Conservation (phyloP, 1,140 invertebrate species). For the Drosophila subpulchrella region DNA sequence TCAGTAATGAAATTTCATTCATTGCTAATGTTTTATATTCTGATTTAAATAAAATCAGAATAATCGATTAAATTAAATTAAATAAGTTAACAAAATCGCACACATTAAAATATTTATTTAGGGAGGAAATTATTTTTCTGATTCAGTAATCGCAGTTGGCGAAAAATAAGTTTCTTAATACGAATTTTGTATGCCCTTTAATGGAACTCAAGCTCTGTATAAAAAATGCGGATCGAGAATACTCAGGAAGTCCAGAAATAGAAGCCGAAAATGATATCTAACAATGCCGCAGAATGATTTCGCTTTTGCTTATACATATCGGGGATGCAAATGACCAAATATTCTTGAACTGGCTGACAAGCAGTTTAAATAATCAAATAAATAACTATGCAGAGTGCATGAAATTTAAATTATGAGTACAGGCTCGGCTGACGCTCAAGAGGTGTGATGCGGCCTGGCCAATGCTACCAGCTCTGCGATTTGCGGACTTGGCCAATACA, state of each 20-base stretch:
- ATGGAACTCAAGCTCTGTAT: too few relatives aligned
- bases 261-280: too few relatives aligned
- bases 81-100: too few relatives aligned
- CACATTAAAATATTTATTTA: too few relatives aligned
- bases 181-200: slow-evolving; percentile 19
- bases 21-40: too few relatives aligned
- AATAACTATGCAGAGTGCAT: slow-evolving; percentile 40
- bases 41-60: too few relatives aligned
- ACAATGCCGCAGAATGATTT: slow-evolving; percentile 11
- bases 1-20: too few relatives aligned
- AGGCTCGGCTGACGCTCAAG: slow-evolving; percentile 42
- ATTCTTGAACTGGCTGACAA: slow-evolving; percentile 31
- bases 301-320: slow-evolving; percentile 8
- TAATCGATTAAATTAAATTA: too few relatives aligned
- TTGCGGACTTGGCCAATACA: slow-evolving; percentile 6
- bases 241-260: slow-evolving; percentile 24
- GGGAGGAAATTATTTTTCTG: too few relatives aligned
- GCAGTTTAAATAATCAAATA: slow-evolving; percentile 47
- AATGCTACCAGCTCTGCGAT: slow-evolving; percentile 22
- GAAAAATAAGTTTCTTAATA: background rate
- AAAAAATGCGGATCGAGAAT: background rate
- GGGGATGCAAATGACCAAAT: slow-evolving; percentile 35
- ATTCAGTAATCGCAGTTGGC: too few relatives aligned
- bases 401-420: slow-evolving; percentile 31
- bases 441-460: slow-evolving; percentile 42